Conservation (phyloP, 64 coral and sea anemone species). For the Montipora sp. region DNA sequence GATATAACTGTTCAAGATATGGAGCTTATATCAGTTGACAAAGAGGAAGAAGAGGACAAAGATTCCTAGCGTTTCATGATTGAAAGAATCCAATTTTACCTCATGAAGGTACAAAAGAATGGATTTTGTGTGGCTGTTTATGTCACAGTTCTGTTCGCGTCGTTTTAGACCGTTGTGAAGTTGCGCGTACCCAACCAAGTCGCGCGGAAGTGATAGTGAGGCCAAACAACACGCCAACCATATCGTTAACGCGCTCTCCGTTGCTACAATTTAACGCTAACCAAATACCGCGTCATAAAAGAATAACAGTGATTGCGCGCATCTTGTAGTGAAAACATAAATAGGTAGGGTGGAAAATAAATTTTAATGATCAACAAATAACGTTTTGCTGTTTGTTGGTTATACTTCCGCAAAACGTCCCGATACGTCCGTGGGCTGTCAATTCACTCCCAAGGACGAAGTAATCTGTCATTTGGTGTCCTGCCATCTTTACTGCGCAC, state of each 20-base stretch:
- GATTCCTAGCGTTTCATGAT: slow-evolving; percentile 77
- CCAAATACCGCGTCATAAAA: slow-evolving; percentile 8
- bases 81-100: slow-evolving; percentile 32
- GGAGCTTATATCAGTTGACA: slow-evolving; percentile 94
- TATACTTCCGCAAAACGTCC: too few relatives aligned
- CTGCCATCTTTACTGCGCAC: too few relatives aligned
- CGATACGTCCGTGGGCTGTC: too few relatives aligned
- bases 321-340: slow-evolving; percentile 21
- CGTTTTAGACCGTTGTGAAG: slow-evolving; percentile 33
- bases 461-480: too few relatives aligned
- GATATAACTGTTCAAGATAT: slow-evolving; percentile 91
- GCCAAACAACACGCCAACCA: not conserved
- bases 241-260: not conserved
- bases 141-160: not conserved
- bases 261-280: slow-evolving; percentile 15
- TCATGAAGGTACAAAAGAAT: not conserved
- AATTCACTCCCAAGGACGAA: too few relatives aligned
- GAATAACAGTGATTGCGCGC: slow-evolving; percentile 21
- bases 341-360: slow-evolving; percentile 54
- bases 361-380: slow-evolving; percentile 23
- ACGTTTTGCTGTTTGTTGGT: too few relatives aligned
- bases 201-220: not conserved
- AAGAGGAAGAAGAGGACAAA: slow-evolving; percentile 88
- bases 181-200: not conserved
- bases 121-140: slow-evolving; percentile 2